Percentiles rank a stretch among this genome's conserved stretches.
phyloP scores from a whole-genome alignment of 1,140 invertebrate genomes.

The Ceratoteleas bidentatus region DNA sequence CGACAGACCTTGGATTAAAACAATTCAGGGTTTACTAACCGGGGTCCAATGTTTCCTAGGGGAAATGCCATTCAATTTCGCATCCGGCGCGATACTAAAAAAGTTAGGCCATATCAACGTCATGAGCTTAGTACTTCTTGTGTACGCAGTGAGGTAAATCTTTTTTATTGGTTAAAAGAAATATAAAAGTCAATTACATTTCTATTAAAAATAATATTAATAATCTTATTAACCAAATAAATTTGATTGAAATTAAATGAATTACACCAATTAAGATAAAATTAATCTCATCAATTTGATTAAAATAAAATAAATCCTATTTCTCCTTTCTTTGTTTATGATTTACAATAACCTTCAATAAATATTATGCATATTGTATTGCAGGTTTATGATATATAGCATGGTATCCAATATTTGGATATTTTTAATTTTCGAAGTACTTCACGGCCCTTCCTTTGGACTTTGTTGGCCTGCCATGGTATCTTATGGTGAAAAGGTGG shows the following conservation, averaged over 20 bases:
- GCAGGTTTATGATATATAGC: constrained; percentile 91
- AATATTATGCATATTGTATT: constrained; percentile 14
- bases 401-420: constrained; percentile 90
- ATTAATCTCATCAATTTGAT: neutral
- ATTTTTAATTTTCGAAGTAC: constrained; percentile 90
- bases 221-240: too few relatives aligned
- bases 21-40: constrained; percentile 88
- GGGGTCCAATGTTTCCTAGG: constrained; percentile 92
- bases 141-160: constrained; percentile 75
- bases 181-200: too few relatives aligned
- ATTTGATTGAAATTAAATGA: too few relatives aligned
- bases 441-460: constrained; percentile 94
- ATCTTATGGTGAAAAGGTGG: constrained; percentile 92
- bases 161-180: neutral
- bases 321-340: neutral
- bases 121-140: constrained; percentile 90
- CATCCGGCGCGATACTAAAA: constrained; percentile 90
- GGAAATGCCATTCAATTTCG: constrained; percentile 94
- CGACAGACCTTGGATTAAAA: constrained; percentile 85
- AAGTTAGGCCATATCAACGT: constrained; percentile 91
- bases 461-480: constrained; percentile 94
- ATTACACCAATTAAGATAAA: too few relatives aligned
- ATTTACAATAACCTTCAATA: neutral
- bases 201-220: too few relatives aligned
- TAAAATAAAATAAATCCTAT: neutral